A percentile compares a stretch with the other conserved stretches of the same genome.
Evolutionary conservation across 2,888 invertebrate species (phyloP).

Genomic region (Diogma glabrata): DNA sequence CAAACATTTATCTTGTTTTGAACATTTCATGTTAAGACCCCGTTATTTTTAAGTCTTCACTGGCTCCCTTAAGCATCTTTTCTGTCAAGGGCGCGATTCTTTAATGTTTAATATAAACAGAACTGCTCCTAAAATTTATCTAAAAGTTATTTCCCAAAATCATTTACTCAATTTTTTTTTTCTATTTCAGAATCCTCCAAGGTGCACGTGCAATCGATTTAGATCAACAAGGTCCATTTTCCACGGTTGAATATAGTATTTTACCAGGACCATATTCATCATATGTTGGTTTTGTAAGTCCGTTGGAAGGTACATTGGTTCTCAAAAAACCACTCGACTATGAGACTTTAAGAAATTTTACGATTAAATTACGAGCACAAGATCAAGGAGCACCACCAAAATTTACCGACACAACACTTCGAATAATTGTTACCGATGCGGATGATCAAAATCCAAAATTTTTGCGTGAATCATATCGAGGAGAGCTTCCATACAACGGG

Average conservation of each 20-base stretch:
- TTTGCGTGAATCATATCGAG: conserved; percentile 59
- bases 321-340: conserved; percentile 71
- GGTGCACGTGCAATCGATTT: conserved; percentile 68
- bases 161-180: conserved; percentile 3
- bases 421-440: conserved; percentile 72
- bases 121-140: too few species aligned
- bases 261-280: conserved; percentile 68
- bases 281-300: conserved; percentile 72
- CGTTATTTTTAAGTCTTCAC: too few species aligned
- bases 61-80: too few species aligned
- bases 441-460: conserved; percentile 88
- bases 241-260: conserved; percentile 71
- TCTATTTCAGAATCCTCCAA: conserved; percentile 50
- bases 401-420: conserved; percentile 60
- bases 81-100: too few species aligned
- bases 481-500: conserved; percentile 50
- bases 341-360: conserved; percentile 66
- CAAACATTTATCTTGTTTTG: too few species aligned
- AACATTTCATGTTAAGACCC: too few species aligned
- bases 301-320: conserved; percentile 72
- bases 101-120: too few species aligned
- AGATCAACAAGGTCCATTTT: conserved; percentile 81
- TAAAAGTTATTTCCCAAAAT: too few species aligned
- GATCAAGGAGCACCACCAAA: conserved; percentile 75
- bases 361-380: conserved; percentile 58